These are phyloP conservation scores for Hipposideros armiger DNA, from an alignment of 2,113 vertebrate species.

Conservation along the genomic window DNA sequence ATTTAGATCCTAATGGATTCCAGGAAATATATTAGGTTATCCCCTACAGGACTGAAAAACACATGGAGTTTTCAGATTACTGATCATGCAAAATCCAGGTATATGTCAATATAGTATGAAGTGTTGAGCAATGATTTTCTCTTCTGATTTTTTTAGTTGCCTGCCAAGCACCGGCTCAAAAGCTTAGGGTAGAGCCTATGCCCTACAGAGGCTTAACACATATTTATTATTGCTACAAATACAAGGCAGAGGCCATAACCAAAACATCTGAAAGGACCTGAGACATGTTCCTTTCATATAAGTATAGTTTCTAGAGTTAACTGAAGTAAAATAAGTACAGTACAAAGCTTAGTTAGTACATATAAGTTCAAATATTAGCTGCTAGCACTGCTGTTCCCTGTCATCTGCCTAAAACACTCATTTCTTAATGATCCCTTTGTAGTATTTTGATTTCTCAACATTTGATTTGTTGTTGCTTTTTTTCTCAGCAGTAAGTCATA, in stretches of 20 bases:
- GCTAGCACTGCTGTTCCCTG: background rate
- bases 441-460: background rate
- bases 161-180: background rate
- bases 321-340: background rate
- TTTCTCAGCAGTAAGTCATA: background rate
- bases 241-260: background rate
- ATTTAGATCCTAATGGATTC: slow-evolving; percentile 1
- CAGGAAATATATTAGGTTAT: slow-evolving; percentile 5
- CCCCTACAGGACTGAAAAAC: background rate
- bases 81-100: background rate
- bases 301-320: slow-evolving; percentile 11
- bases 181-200: background rate
- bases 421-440: slow-evolving; percentile 2
- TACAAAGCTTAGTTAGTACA: background rate
- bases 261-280: slow-evolving; percentile 11
- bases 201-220: background rate
- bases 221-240: background rate
- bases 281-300: background rate
- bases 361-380: background rate
- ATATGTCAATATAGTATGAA: background rate
- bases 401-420: background rate
- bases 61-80: background rate
- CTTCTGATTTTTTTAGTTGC: background rate
- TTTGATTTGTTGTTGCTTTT: background rate
- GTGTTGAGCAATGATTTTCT: background rate